phyloP scores from a whole-genome alignment of 2,113 vertebrate genomes.

The Steatornis caripensis region DNA sequence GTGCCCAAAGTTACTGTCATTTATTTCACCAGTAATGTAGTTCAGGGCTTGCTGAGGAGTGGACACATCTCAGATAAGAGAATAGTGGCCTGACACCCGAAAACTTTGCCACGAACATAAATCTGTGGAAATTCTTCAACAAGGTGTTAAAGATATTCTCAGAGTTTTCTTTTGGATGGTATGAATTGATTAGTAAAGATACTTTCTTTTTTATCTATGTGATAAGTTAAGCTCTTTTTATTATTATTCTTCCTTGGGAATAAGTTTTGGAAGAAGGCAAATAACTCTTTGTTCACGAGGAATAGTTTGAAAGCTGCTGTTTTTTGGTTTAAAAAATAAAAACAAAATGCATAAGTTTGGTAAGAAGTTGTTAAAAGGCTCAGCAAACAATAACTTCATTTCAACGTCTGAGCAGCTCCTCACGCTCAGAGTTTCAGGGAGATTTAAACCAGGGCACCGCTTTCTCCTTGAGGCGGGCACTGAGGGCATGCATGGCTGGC shows the following conservation, averaged over 20 bases:
- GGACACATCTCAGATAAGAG: background rate
- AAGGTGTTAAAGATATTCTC: background rate
- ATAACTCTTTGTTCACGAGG: background rate
- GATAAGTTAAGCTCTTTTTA: background rate
- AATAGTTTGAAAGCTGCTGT: background rate
- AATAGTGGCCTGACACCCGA: background rate
- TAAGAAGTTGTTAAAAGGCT: background rate
- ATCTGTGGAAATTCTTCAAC: background rate
- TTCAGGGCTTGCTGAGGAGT: background rate
- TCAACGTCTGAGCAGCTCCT: background rate
- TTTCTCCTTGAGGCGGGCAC: background rate
- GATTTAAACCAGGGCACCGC: background rate
- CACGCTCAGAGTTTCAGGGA: background rate
- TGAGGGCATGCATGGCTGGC: rapidly evolving
- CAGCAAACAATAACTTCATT: background rate
- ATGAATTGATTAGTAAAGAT: background rate
- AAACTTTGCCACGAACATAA: background rate
- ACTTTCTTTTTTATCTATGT: background rate
- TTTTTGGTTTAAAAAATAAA: background rate
- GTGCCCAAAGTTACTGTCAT: background rate
- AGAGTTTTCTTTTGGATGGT: background rate
- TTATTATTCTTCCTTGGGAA: background rate
- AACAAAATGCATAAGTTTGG: background rate
- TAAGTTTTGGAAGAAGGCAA: background rate
- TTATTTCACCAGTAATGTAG: background rate